phyloP scores from a whole-genome alignment of 2,113 vertebrate species.

The Trochalopteron elliotii region DNA sequence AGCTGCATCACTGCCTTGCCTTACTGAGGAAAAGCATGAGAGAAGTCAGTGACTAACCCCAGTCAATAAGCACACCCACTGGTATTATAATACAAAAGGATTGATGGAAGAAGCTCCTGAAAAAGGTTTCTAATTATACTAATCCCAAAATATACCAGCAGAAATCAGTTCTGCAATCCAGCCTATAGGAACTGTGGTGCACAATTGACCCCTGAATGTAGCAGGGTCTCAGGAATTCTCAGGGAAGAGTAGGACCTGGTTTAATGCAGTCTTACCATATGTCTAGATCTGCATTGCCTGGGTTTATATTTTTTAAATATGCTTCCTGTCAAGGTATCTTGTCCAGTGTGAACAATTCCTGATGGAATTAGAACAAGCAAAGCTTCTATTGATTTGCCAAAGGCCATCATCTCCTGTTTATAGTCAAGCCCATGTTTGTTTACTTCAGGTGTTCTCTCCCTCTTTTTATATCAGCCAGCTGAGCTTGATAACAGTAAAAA shows the following conservation, averaged over 20 bases:
- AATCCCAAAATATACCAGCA: neutral
- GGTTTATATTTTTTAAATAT: neutral
- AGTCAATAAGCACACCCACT: neutral
- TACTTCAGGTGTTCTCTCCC: neutral
- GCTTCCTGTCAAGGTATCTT: neutral
- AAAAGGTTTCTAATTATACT: neutral
- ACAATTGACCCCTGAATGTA: accelerated
- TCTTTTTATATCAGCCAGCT: neutral
- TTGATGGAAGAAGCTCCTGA: neutral
- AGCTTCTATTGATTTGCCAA: neutral
- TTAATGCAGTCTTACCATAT: neutral
- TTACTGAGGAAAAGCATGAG: neutral
- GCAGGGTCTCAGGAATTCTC: neutral
- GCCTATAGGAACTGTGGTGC: accelerated
- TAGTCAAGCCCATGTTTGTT: neutral
- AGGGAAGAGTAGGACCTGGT: neutral
- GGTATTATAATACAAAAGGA: neutral
- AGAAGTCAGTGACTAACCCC: neutral
- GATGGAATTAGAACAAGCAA: neutral
- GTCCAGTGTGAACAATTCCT: neutral
- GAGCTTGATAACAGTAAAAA: neutral
- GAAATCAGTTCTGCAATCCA: neutral
- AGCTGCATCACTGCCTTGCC: neutral
- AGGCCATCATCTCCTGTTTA: neutral
- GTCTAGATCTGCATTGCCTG: neutral